Conservation (phyloP, 2,888 invertebrate genomes). For the Luperina testacea region DNA sequence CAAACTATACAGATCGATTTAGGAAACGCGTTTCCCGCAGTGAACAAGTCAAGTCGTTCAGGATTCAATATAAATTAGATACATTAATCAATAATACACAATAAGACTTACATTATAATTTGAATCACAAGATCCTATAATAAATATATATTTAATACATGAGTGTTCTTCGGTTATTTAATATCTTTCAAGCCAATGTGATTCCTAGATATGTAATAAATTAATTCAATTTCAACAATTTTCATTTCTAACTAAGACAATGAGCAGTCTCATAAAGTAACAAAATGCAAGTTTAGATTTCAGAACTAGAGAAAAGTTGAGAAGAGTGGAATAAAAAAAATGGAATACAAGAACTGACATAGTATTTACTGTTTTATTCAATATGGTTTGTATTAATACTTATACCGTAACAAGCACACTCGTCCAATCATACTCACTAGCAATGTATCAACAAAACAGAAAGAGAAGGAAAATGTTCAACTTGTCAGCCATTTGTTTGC, state of each 20-base stretch:
- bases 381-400: conserved; percentile 42
- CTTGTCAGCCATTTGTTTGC: conserved; percentile 43
- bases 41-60: conserved; percentile 16
- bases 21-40: conserved; percentile 23
- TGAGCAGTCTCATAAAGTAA: conserved; percentile 19
- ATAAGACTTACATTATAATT: conserved; percentile 55
- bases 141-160: conserved; percentile 39
- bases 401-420: conserved; percentile 39
- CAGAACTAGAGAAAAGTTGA: conserved; percentile 6
- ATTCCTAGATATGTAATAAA: conserved; percentile 48
- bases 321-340: conserved; percentile 3
- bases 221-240: conserved; percentile 44
- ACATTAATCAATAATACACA: conserved; percentile 42
- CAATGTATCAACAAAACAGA: conserved; percentile 35
- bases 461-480: conserved; percentile 22
- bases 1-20: conserved; percentile 6
- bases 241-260: conserved; percentile 22
- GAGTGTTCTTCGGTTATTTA: conserved; percentile 24
- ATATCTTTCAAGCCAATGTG: conserved; percentile 39
- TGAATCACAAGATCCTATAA: conserved; percentile 49
- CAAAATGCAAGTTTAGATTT: conserved; percentile 27
- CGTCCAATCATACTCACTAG: conserved; percentile 28
- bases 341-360: conserved; percentile 43
- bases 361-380: conserved; percentile 13
- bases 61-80: conserved; percentile 39